Percentiles rank a stretch among this genome's conserved stretches.
phyloP scores from a whole-genome alignment of 2,797 vertebrate genomes.

The Gobio occitaniae region DNA sequence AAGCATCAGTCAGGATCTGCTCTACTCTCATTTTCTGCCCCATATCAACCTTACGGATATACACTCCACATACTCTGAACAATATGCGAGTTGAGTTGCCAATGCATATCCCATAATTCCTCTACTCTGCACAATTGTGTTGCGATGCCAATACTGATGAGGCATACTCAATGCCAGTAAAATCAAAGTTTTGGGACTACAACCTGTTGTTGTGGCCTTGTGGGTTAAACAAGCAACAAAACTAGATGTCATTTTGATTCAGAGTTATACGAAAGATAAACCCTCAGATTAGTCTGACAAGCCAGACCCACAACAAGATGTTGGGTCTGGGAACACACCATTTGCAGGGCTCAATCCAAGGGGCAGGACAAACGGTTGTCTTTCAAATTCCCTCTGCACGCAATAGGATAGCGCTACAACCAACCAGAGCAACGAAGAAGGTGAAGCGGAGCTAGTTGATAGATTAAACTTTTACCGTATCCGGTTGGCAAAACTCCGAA shows the following conservation, averaged over 20 bases:
- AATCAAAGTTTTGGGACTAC: background rate
- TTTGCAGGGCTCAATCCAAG: too few relatives aligned
- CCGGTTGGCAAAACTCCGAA: too few relatives aligned
- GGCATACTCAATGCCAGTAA: background rate
- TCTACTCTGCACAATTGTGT: background rate
- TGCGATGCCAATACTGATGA: too few relatives aligned
- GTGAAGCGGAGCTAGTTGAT: too few relatives aligned
- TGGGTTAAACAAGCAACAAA: background rate
- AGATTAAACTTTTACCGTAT: too few relatives aligned
- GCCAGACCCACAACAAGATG: too few relatives aligned
- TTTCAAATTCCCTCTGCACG: too few relatives aligned
- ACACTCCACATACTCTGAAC: slow-evolving; percentile 2
- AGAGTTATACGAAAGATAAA: background rate
- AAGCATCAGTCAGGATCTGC: slow-evolving; percentile 30
- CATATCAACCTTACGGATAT: slow-evolving; percentile 7
- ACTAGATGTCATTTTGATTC: background rate
- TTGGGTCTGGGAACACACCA: too few relatives aligned
- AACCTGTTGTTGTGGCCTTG: slow-evolving; percentile 1
- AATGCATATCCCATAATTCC: slow-evolving; percentile 17
- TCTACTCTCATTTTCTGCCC: slow-evolving; percentile 32
- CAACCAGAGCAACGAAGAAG: too few relatives aligned
- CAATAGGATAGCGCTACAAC: too few relatives aligned
- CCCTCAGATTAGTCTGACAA: background rate
- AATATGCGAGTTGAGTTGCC: background rate
- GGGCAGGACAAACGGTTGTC: too few relatives aligned